phyloP scores from a whole-genome alignment of 2,797 vertebrate species.

The Perodicticus potto region DNA sequence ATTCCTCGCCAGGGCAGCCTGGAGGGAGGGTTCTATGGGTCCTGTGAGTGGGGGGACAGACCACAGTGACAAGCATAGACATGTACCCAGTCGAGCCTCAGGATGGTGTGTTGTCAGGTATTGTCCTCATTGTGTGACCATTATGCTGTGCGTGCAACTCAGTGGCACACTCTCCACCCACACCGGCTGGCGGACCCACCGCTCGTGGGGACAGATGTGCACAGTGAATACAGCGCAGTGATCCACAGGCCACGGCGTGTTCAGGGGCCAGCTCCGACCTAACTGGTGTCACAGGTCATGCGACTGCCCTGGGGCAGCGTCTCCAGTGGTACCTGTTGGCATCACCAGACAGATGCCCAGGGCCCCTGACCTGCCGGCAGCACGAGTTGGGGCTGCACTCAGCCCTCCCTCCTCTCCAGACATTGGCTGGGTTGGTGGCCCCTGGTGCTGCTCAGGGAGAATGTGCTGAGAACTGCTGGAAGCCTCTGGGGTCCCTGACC shows the following conservation, averaged over 20 bases:
- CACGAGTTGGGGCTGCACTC: too few relatives aligned
- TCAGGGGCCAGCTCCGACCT: background rate
- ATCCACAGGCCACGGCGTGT: background rate
- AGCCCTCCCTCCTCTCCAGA: too few relatives aligned
- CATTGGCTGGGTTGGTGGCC: fast-evolving
- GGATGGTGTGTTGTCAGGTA: fast-evolving
- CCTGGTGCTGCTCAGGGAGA: background rate
- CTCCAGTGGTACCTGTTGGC: too few relatives aligned
- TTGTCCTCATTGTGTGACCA: background rate
- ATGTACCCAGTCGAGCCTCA: fast-evolving
- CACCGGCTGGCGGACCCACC: fast-evolving
- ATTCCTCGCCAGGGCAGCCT: background rate
- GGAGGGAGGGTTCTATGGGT: fast-evolving
- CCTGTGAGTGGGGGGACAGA: background rate
- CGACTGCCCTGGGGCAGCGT: background rate
- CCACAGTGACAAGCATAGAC: fast-evolving
- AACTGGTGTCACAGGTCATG: background rate
- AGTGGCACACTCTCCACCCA: fast-evolving
- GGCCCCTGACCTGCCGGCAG: too few relatives aligned
- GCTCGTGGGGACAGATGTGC: too few relatives aligned
- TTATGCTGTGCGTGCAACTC: background rate
- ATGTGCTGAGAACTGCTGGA: fast-evolving
- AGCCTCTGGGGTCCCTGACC: background rate
- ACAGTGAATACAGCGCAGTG: too few relatives aligned
- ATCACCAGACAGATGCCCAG: background rate